Evolutionary conservation across 53 echinoderm and acorn worm genomes (phyloP), one percentile per base, ranked within the genome.

Genomic region (Echinarachnius parma): DNA sequence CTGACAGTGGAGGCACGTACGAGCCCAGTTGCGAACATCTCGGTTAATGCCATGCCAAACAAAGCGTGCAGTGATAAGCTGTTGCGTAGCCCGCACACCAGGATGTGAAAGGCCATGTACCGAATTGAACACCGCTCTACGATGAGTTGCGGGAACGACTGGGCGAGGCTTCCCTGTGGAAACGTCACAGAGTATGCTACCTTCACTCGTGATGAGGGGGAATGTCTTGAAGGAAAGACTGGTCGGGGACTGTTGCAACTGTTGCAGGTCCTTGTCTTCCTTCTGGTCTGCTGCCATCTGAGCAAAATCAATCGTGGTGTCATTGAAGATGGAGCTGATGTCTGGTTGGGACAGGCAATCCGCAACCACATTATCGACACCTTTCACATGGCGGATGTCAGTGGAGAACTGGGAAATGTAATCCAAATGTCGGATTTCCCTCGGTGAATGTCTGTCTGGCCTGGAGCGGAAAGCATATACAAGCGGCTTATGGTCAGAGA

Each of bases 341-440:
- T 77, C 22, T 0, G 32, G 28, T 4, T 32, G 58, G 4, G 58
- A 58, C 0, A n/a, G n/a, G n/a, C n/a, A n/a, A n/a, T n/a, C n/a
- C n/a, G n/a, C n/a, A n/a, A n/a, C n/a, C n/a, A n/a, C n/a, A n/a
- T n/a, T n/a, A n/a, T n/a, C n/a, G n/a, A n/a, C n/a, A n/a, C n/a
- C n/a, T n/a, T n/a, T n/a, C n/a, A n/a, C n/a, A n/a, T n/a, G n/a
- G n/a, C n/a, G n/a, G n/a, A n/a, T n/a, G n/a, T n/a, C n/a, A n/a
- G 61, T 44, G 60, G 86, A 81, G 29, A 62, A 81, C 27, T 81
- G 77, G 1, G 86, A 76, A 4, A 77, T n/a, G n/a, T n/a, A n/a
- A n/a, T n/a, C n/a, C n/a, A n/a, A n/a, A n/a, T n/a, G 75, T 22
- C 75, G 61, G 46, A 79, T 85, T 47, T 80, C 75, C 7, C 60